Percentiles rank a stretch among this genome's conserved stretches.
phyloP scores from a whole-genome alignment of 2,113 vertebrate species.

The Saccopteryx bilineata region DNA sequence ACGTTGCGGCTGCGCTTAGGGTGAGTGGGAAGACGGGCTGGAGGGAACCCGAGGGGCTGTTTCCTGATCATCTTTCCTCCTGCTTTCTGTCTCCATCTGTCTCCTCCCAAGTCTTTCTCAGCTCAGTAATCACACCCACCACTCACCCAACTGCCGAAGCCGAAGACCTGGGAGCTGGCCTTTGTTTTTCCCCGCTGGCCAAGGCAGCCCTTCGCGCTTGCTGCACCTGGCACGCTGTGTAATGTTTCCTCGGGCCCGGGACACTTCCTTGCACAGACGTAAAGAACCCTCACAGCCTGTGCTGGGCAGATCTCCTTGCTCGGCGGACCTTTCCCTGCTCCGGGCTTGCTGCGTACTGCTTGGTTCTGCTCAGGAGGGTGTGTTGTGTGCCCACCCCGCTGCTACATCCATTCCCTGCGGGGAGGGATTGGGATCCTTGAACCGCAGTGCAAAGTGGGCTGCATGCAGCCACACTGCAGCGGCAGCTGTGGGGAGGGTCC shows the following conservation, averaged over 20 bases:
- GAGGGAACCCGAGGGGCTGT: neutral
- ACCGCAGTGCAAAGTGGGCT: neutral
- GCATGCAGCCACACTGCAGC: rapidly evolving
- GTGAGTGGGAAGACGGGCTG: neutral
- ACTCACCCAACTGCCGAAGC: neutral
- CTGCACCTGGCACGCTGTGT: rapidly evolving
- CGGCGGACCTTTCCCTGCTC: neutral
- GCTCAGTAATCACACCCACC: neutral
- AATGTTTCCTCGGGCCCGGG: neutral
- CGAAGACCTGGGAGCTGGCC: neutral
- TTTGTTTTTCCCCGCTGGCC: neutral
- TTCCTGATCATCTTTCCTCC: neutral
- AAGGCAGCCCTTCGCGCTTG: neutral
- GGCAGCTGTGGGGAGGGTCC: neutral
- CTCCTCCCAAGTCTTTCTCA: neutral
- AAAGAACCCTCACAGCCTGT: neutral
- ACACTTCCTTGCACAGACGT: neutral
- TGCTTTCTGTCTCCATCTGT: neutral
- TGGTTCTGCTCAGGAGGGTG: neutral
- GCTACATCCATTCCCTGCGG: neutral
- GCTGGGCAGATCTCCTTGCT: neutral
- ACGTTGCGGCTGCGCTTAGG: neutral
- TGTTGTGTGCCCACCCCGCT: rapidly evolving
- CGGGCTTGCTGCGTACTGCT: rapidly evolving
- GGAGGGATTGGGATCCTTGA: neutral